A percentile compares a stretch with the other conserved stretches of the same genome.
Evolutionary conservation across 2,888 invertebrate genomes (phyloP).

Genomic region (Euclidia mi): DNA sequence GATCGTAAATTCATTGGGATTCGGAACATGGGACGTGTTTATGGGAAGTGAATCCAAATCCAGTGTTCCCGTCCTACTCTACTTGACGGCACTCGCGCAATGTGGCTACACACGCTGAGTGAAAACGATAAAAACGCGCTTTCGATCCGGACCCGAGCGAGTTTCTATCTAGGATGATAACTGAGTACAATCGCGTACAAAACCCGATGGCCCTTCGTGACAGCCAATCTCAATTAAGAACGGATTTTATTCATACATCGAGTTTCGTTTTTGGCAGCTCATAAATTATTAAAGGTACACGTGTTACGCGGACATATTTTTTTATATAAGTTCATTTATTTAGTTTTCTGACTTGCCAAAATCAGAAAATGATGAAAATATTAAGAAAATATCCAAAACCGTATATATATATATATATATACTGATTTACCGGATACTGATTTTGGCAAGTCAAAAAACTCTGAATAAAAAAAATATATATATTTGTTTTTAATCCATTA

Average conservation of each 20-base stretch:
- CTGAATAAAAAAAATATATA: too few species aligned
- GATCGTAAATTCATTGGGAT: too few species aligned
- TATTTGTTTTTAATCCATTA: too few species aligned
- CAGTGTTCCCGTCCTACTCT: conserved; percentile 63
- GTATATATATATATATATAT: too few species aligned
- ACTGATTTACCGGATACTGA: too few species aligned
- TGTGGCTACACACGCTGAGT: conserved; percentile 65
- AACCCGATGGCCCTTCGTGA: conserved; percentile 56
- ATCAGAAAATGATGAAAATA: too few species aligned
- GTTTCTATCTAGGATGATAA: conserved; percentile 82
- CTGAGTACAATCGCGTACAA: conserved; percentile 65
- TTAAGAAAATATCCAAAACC: too few species aligned
- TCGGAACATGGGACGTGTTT: conserved; percentile 29
- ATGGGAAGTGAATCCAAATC: conserved; percentile 53
- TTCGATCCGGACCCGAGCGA: conserved; percentile 82
- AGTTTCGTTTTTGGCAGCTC: conserved; percentile 14
- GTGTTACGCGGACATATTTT: background rate
- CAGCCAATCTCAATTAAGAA: conserved; percentile 37
- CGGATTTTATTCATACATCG: conserved; percentile 23
- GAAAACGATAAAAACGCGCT: conserved; percentile 83
- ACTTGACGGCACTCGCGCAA: conserved; percentile 62
- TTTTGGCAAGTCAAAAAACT: too few species aligned
- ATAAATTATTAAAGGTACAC: conserved; percentile 1
- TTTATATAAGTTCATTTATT: too few species aligned
- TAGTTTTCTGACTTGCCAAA: too few species aligned